These are phyloP conservation scores for Oreochromis spilurus DNA, from an alignment of 2,113 vertebrate genomes.

Conservation along the genomic window DNA sequence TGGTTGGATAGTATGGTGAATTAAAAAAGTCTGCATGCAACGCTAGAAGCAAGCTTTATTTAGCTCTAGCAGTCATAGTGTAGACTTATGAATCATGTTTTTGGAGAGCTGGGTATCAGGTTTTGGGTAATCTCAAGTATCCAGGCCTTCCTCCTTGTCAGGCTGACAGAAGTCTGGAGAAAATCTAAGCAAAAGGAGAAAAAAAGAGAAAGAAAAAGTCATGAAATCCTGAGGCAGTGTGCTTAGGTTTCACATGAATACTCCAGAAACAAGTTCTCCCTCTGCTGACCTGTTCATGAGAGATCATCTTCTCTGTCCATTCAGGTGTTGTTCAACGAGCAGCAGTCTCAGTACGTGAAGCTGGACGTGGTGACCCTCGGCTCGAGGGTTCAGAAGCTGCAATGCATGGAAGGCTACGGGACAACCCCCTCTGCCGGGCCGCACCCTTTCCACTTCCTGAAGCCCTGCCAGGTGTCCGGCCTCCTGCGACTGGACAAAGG, in stretches of 20 bases:
- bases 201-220: not conserved
- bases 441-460: slow-evolving; percentile 78
- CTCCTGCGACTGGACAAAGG: slow-evolving; percentile 76
- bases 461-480: slow-evolving; percentile 86
- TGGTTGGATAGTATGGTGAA: not conserved
- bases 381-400: slow-evolving; percentile 75
- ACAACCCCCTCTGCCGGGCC: slow-evolving; percentile 78
- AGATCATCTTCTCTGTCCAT: not conserved
- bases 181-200: not conserved
- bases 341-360: slow-evolving; percentile 85
- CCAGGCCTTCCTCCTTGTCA: slow-evolving; percentile 17
- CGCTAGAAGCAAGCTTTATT: not conserved
- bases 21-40: not conserved
- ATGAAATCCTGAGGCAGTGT: not conserved
- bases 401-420: slow-evolving; percentile 85
- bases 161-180: slow-evolving; percentile 38
- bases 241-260: not conserved
- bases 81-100: not conserved
- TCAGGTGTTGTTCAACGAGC: slow-evolving; percentile 87
- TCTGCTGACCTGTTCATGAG: not conserved
- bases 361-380: slow-evolving; percentile 78
- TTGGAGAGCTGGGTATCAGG: slow-evolving; percentile 9
- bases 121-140: slow-evolving; percentile 10
- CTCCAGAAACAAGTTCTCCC: not conserved
- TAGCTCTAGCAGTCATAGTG: not conserved